Conservation (phyloP, 2,113 vertebrate genomes). For the Chionodraco myersi region DNA sequence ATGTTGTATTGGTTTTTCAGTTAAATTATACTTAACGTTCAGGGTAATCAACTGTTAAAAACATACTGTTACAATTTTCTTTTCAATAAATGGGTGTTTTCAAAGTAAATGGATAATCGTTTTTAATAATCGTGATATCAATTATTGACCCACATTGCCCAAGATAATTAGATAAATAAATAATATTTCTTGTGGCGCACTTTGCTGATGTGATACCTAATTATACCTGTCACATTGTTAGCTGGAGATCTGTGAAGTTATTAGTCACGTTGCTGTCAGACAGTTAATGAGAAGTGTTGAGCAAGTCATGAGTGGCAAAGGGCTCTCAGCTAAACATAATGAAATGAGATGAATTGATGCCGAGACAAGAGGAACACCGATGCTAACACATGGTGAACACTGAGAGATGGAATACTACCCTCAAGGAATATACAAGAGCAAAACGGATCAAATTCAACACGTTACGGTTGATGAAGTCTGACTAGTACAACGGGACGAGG, state of each 20-base stretch:
- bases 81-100: no score
- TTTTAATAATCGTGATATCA: no score
- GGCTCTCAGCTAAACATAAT: not conserved
- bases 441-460: not conserved
- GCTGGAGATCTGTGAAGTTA: not conserved
- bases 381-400: no score
- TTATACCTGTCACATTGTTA: not conserved
- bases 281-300: not conserved
- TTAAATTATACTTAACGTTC: no score
- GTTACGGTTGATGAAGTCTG: not conserved
- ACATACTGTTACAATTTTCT: no score
- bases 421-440: not conserved
- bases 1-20: no score
- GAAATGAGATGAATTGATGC: not conserved
- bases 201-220: not conserved
- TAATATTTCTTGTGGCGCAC: not conserved
- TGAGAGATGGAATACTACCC: not conserved
- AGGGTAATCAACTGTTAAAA: no score
- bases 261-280: not conserved
- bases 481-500: conserved; percentile 13
- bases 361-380: not conserved
- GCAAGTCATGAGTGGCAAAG: not conserved
- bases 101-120: no score
- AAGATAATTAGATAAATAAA: not conserved
- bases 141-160: not conserved